Evolutionary conservation across 2,888 invertebrate species (phyloP).

Genomic region (Tenthredo scrophulariae): DNA sequence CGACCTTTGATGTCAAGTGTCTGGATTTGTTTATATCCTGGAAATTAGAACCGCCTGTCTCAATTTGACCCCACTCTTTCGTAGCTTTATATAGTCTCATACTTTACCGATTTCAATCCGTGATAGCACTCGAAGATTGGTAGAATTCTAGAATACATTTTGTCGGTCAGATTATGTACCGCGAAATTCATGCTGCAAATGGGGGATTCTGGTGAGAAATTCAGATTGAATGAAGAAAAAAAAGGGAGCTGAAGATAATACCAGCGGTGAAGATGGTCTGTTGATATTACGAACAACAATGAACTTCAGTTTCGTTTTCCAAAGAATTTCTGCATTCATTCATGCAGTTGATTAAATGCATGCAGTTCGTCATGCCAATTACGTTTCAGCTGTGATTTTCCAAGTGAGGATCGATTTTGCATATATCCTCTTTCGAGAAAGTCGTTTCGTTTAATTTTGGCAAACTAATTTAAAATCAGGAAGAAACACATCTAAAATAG

Average conservation of each 20-base stretch:
- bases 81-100: background rate
- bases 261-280: too few relatives aligned
- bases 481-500: background rate
- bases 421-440: background rate
- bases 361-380: background rate
- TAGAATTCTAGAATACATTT: background rate
- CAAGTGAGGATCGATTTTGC: background rate
- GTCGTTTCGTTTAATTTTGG: background rate
- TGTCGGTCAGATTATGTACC: too few relatives aligned
- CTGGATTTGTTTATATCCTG: too few relatives aligned
- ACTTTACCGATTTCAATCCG: background rate
- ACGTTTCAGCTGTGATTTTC: background rate
- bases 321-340: too few relatives aligned
- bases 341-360: background rate
- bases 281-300: too few relatives aligned
- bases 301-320: too few relatives aligned
- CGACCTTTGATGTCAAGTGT: background rate
- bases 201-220: too few relatives aligned
- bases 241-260: too few relatives aligned
- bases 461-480: background rate
- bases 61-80: background rate
- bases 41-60: too few relatives aligned
- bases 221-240: too few relatives aligned
- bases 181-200: too few relatives aligned
- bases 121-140: background rate